Evolutionary conservation across 2,797 vertebrate genomes (phyloP).

Genomic region (Acanthis flammea): DNA sequence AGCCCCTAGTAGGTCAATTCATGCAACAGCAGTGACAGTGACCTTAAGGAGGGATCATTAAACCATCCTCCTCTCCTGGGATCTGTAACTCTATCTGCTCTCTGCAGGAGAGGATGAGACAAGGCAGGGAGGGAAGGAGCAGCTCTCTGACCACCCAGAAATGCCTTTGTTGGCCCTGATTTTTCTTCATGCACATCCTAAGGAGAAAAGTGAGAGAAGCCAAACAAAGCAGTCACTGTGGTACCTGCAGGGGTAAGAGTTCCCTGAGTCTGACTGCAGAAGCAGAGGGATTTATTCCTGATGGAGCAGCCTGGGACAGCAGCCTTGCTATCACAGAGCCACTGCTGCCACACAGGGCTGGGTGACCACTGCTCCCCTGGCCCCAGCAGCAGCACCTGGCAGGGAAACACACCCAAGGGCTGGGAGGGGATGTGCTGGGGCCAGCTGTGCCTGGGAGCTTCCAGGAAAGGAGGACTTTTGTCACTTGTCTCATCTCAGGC

Average conservation of each 20-base stretch:
- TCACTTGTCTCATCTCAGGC: conserved; percentile 39
- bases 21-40: not conserved
- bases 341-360: not conserved
- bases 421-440: not conserved
- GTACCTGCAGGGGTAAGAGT: not conserved
- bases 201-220: not conserved
- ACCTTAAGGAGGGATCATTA: conserved; percentile 48
- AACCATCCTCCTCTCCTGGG: not conserved
- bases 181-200: not conserved
- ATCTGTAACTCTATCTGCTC: conserved; percentile 1
- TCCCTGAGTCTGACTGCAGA: not conserved
- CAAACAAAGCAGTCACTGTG: not conserved
- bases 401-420: rapidly evolving
- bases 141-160: conserved; percentile 11
- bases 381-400: not conserved
- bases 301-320: rapidly evolving
- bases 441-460: not conserved
- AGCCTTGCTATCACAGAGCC: not conserved
- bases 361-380: not conserved
- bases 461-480: conserved; percentile 14
- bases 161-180: not conserved
- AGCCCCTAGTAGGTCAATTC: conserved; percentile 32
- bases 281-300: not conserved
- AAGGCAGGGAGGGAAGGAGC: not conserved
- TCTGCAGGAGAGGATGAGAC: not conserved